Evolutionary conservation across 1,140 invertebrate species (phyloP).

Genomic region (Solen grandis): DNA sequence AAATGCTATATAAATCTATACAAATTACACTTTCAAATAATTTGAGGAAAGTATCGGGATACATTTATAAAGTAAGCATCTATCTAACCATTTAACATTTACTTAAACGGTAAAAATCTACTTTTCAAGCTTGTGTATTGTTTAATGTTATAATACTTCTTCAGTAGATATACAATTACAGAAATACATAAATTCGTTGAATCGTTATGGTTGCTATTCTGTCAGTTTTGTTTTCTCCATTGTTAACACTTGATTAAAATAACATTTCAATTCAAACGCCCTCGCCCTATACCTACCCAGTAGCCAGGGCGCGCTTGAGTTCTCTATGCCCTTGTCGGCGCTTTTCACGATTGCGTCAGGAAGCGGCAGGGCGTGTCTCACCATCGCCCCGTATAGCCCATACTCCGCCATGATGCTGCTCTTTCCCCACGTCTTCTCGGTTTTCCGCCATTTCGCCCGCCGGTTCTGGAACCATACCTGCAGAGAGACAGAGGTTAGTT

Average conservation of each 20-base stretch:
- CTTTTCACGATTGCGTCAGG: constrained; percentile 98
- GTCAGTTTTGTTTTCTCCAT: neutral
- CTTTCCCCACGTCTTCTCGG: constrained; percentile 99
- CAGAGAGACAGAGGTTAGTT: neutral
- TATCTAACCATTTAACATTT: neutral
- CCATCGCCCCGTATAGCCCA: constrained; percentile 99
- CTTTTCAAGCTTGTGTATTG: neutral
- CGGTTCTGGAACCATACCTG: constrained; percentile 99
- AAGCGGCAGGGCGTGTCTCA: constrained; percentile 96
- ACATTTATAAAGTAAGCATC: neutral
- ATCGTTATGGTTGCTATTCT: neutral
- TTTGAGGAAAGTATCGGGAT: neutral
- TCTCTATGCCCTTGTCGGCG: constrained; percentile 89
- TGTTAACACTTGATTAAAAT: neutral
- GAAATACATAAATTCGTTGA: neutral
- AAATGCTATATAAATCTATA: neutral
- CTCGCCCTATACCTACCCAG: constrained; percentile 87
- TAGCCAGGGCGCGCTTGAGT: constrained; percentile 98
- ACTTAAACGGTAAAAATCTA: neutral
- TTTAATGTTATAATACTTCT: neutral
- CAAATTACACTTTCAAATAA: neutral
- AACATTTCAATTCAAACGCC: neutral
- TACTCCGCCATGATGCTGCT: constrained; percentile 99
- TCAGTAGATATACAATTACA: neutral
- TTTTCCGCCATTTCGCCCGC: constrained; percentile 99